These are phyloP conservation scores for Aricia agestis DNA, from an alignment of 1,140 invertebrate species.

Conservation along the genomic window DNA sequence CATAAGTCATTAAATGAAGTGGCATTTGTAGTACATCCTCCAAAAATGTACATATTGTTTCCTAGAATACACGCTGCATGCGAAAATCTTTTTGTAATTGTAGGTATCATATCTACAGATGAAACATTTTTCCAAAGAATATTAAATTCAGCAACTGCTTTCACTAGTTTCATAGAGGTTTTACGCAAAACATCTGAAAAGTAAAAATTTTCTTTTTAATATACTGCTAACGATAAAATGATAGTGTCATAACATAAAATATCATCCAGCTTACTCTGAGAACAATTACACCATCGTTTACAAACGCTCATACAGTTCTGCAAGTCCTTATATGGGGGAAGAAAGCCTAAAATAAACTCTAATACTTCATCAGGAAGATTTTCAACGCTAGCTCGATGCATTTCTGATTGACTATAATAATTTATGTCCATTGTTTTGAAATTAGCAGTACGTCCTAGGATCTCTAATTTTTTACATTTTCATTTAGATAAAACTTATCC, in stretches of 20 bases:
- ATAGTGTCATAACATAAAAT: not conserved
- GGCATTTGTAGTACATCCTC: slow-evolving; percentile 94
- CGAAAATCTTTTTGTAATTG: slow-evolving; percentile 92
- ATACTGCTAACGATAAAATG: no score
- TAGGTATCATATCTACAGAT: slow-evolving; percentile 76
- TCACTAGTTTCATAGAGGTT: slow-evolving; percentile 81
- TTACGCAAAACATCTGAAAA: slow-evolving; percentile 84
- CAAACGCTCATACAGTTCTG: slow-evolving; percentile 90
- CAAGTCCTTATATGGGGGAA: slow-evolving; percentile 94
- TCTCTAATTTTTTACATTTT: not conserved
- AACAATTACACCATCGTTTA: slow-evolving; percentile 88
- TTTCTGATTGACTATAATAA: slow-evolving; percentile 17
- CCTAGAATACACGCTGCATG: slow-evolving; percentile 91
- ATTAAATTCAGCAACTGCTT: slow-evolving; percentile 82
- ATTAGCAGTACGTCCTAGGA: not conserved
- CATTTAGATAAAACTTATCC: not conserved
- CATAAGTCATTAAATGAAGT: slow-evolving; percentile 99
- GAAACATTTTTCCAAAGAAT: slow-evolving; percentile 81
- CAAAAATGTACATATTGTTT: slow-evolving; percentile 96
- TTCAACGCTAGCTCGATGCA: slow-evolving; percentile 74
- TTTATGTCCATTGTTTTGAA: not conserved
- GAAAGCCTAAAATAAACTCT: slow-evolving; percentile 91
- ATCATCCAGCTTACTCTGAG: slow-evolving; percentile 82
- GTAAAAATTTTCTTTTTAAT: not conserved
- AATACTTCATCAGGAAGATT: slow-evolving; percentile 93